A percentile compares a stretch with the other conserved stretches of the same genome.
Evolutionary conservation across 1,140 invertebrate genomes (phyloP).

Genomic region (Meloidogyne exigua): DNA sequence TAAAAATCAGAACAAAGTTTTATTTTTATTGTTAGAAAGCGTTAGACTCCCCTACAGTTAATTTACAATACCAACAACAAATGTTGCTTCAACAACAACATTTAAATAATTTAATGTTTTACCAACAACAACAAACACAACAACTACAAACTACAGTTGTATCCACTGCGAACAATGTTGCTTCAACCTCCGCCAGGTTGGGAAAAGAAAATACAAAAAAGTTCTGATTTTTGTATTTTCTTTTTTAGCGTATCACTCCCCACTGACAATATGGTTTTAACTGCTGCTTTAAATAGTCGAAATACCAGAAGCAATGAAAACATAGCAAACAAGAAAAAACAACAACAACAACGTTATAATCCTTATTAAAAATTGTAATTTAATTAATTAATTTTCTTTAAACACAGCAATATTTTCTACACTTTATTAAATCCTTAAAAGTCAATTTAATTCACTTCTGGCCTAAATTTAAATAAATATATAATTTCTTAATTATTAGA

Average conservation of each 20-base stretch:
- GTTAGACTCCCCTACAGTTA: neutral
- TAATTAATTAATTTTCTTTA: no score
- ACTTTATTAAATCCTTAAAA: no score
- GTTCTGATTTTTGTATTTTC: neutral
- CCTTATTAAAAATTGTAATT: neutral
- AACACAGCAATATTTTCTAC: no score
- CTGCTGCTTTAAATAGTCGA: neutral
- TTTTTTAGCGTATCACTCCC: neutral
- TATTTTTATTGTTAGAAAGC: neutral
- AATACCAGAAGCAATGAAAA: neutral
- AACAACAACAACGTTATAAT: neutral
- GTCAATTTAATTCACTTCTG: no score
- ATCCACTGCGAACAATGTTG: neutral
- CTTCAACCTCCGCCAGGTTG: neutral
- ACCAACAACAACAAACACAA: conserved; percentile 14
- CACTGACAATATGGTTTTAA: neutral
- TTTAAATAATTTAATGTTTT: neutral
- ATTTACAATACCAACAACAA: conserved; percentile 14
- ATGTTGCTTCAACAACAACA: conserved; percentile 21
- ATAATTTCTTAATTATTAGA: no score
- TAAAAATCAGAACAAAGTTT: neutral
- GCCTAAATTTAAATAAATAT: no score
- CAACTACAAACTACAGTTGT: neutral
- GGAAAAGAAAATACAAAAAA: neutral
- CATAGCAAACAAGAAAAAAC: neutral